These are phyloP conservation scores for Epinotia brunnichana DNA, from an alignment of 2,888 invertebrate species.

Conservation along the genomic window DNA sequence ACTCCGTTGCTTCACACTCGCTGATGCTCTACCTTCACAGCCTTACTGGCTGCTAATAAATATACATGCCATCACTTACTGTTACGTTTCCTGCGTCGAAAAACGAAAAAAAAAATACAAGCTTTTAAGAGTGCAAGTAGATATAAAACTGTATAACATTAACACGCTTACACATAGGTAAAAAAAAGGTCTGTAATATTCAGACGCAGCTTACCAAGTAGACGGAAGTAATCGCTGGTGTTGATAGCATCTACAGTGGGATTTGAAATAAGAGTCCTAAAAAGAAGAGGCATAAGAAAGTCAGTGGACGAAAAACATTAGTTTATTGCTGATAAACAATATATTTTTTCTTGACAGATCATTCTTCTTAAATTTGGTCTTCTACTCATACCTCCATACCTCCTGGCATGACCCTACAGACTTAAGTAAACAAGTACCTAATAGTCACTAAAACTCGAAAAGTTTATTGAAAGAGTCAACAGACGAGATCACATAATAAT, in stretches of 20 bases:
- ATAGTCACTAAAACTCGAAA: no score
- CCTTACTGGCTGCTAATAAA: constrained; percentile 19
- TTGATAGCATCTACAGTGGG: neutral
- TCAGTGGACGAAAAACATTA: neutral
- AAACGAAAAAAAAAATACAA: constrained; percentile 20
- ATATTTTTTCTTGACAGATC: no score
- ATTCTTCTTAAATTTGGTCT: no score
- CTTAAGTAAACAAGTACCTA: no score
- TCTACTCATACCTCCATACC: no score
- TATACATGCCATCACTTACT: constrained; percentile 28
- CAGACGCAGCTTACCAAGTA: neutral
- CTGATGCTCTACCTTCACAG: neutral
- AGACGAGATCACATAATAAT: neutral
- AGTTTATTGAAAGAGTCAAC: neutral
- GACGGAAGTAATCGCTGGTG: neutral
- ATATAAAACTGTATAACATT: neutral
- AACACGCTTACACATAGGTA: no score
- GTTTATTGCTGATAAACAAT: neutral
- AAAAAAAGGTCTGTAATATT: no score
- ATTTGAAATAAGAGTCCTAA: neutral
- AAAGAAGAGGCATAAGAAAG: neutral
- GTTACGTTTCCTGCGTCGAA: constrained; percentile 30
- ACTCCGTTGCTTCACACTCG: constrained; percentile 70
- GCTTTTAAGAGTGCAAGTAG: neutral
- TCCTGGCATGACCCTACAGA: no score